Conservation (phyloP, 2,113 vertebrate genomes). For the Ellobius talpinus region DNA sequence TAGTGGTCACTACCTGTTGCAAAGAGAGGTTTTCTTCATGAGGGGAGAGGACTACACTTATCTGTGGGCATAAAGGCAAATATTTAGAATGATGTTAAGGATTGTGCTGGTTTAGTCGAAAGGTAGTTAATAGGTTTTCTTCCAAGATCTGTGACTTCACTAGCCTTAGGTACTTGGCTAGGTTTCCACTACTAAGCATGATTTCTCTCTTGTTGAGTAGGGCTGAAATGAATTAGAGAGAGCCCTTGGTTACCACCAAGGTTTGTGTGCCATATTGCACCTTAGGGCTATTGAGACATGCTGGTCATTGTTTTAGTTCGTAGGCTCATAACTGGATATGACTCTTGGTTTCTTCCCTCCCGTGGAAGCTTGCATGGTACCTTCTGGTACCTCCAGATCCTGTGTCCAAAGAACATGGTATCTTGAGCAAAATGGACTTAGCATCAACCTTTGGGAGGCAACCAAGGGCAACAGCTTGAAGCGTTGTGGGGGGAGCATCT, state of each 20-base stretch:
- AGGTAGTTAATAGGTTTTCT: neutral
- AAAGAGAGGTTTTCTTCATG: neutral
- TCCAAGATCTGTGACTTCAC: neutral
- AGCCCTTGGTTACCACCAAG: neutral
- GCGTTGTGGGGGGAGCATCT: neutral
- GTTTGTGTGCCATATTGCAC: neutral
- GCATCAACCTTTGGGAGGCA: neutral
- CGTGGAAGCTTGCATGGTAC: neutral
- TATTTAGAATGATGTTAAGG: neutral
- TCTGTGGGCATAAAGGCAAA: neutral
- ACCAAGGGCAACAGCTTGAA: neutral
- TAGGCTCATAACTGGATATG: neutral
- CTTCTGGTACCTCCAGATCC: neutral
- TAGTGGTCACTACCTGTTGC: neutral
- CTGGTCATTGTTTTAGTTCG: neutral
- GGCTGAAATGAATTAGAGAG: neutral
- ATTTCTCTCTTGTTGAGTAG: neutral
- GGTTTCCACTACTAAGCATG: neutral
- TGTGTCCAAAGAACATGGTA: neutral
- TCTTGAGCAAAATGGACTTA: neutral
- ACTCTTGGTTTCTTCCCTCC: neutral
- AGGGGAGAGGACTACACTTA: neutral
- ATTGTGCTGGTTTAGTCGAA: neutral
- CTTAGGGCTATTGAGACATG: neutral
- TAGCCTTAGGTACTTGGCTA: neutral